Evolutionary conservation across 1,140 invertebrate species (phyloP).

Genomic region (Parapsyche elsis): DNA sequence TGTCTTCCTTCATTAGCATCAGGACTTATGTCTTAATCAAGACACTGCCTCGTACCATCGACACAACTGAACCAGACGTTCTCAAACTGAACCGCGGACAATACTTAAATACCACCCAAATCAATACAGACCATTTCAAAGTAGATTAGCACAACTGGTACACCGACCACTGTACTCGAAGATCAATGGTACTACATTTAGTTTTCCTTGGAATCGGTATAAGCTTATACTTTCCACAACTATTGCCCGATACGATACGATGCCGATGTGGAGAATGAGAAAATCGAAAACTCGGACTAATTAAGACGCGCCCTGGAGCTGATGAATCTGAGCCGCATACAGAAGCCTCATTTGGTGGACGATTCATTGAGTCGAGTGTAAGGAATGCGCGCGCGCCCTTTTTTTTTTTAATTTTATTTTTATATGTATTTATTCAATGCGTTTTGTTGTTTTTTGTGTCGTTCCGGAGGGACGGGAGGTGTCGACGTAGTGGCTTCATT

Average conservation of each 20-base stretch:
- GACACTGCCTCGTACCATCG: background rate
- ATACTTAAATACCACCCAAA: no score
- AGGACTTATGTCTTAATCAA: constrained; percentile 46
- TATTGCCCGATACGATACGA: no score
- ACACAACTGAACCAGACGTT: no score
- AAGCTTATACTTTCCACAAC: no score
- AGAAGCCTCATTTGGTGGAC: constrained; percentile 38
- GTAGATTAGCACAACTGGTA: no score
- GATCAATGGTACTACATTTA: no score
- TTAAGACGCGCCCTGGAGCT: constrained; percentile 30
- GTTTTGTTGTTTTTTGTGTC: background rate
- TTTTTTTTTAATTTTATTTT: background rate
- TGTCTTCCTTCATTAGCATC: constrained; percentile 46
- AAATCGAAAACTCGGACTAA: constrained; percentile 18
- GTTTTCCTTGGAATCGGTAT: no score
- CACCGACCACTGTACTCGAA: no score
- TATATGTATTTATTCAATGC: background rate
- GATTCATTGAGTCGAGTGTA: constrained; percentile 38
- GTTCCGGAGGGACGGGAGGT: constrained; percentile 34
- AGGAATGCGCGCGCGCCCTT: constrained; percentile 4
- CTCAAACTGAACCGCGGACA: no score
- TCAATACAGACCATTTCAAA: no score
- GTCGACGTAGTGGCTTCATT: constrained; percentile 43
- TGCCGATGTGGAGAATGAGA: background rate
- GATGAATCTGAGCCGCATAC: constrained; percentile 39